phyloP scores from a whole-genome alignment of 2,113 vertebrate genomes.

The Cranoglanis bouderius region DNA sequence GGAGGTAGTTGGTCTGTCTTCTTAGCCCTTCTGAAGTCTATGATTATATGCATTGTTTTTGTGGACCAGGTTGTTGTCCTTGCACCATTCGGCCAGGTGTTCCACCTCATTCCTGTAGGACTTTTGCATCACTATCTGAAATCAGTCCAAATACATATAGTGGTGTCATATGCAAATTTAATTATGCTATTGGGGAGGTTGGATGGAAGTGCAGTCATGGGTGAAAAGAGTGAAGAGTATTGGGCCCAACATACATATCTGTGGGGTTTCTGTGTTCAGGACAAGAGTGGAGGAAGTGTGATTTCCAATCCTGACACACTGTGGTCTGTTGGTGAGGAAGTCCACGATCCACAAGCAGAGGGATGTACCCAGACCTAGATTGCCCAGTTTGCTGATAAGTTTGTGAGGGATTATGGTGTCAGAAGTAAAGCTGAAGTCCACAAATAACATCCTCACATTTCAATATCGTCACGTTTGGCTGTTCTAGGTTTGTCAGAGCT shows the following conservation, averaged over 20 bases:
- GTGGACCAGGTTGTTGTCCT: no score
- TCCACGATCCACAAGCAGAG: not conserved
- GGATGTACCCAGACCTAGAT: not conserved
- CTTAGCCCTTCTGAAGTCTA: no score
- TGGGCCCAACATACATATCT: not conserved
- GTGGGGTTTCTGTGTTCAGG: not conserved
- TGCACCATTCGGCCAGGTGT: not conserved
- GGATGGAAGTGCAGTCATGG: not conserved
- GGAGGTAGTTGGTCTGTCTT: no score
- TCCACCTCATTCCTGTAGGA: no score
- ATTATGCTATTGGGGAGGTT: not conserved
- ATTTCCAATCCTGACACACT: not conserved
- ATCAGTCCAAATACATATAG: not conserved
- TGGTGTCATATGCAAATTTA: not conserved
- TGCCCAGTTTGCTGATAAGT: not conserved
- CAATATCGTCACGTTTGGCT: no score
- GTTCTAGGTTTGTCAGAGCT: not conserved
- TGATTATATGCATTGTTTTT: no score
- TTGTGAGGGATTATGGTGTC: not conserved
- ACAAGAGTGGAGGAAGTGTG: no score
- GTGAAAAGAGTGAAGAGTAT: not conserved
- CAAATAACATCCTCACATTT: not conserved
- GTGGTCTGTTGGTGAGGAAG: not conserved
- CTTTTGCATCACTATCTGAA: no score
- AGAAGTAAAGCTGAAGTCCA: not conserved